Percentiles rank a stretch among this genome's conserved stretches.
These are phyloP conservation scores for Poeciliopsis gracilis DNA, from an alignment of 2,797 vertebrate genomes.

Conservation along the genomic window DNA sequence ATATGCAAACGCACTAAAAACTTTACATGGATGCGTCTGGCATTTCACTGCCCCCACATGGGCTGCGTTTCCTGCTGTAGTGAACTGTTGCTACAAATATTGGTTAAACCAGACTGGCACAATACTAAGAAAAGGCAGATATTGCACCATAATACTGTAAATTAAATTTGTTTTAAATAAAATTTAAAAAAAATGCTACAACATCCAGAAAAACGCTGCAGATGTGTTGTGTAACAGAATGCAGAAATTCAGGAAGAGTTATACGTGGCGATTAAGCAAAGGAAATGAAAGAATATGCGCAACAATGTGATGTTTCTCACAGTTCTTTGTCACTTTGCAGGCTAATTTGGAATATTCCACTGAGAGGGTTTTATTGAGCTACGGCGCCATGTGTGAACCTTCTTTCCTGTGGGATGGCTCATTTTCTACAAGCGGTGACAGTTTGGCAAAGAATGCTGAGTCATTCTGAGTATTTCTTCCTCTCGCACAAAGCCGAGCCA, in stretches of 20 bases:
- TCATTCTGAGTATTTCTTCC: conserved; percentile 43
- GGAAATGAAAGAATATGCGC: neutral
- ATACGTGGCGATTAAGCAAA: neutral
- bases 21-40: neutral
- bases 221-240: neutral
- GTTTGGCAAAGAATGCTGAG: conserved; percentile 42
- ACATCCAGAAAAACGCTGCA: neutral
- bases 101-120: neutral
- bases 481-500: conserved; percentile 38
- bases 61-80: neutral
- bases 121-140: neutral
- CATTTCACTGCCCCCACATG: neutral
- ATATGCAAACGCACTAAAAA: neutral
- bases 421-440: conserved; percentile 5
- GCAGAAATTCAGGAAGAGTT: neutral
- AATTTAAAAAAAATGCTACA: neutral
- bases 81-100: conserved; percentile 19
- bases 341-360: neutral
- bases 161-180: neutral
- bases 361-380: neutral
- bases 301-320: neutral
- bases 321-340: neutral
- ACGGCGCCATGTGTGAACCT: neutral
- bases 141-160: neutral
- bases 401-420: neutral